Percentiles rank a stretch among this genome's conserved stretches.
These are phyloP conservation scores for Scrobipalpa atriplicella DNA, from an alignment of 2,888 invertebrate genomes.

Conservation along the genomic window DNA sequence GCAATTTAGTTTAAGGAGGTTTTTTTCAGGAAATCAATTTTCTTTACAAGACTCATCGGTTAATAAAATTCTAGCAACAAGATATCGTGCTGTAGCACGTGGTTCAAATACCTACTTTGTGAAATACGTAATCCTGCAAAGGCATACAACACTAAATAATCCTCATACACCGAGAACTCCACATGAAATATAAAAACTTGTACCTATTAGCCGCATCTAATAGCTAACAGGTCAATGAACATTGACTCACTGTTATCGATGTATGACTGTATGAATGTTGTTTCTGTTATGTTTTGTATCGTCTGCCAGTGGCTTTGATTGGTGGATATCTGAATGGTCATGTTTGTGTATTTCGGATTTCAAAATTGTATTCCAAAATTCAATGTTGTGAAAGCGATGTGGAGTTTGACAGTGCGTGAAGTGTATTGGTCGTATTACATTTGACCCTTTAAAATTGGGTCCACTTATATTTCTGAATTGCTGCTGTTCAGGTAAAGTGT, in stretches of 20 bases:
- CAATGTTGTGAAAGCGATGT: not conserved
- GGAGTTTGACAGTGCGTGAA: not conserved
- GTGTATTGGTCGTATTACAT: not conserved
- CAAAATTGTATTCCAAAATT: constrained; percentile 5
- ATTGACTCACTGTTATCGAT: constrained; percentile 30
- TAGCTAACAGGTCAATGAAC: not conserved
- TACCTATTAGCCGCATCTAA: too few species aligned
- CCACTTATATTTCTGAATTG: not conserved
- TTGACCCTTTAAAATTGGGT: not conserved
- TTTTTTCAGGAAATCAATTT: too few species aligned
- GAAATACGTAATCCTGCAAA: too few species aligned
- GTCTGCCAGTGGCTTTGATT: constrained; percentile 13
- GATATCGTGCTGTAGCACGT: too few species aligned
- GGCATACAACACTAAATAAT: too few species aligned
- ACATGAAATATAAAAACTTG: too few species aligned
- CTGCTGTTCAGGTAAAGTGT: not conserved
- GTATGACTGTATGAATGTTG: constrained; percentile 25
- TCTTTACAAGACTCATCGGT: too few species aligned
- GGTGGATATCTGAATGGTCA: constrained; percentile 2
- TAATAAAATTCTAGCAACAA: too few species aligned
- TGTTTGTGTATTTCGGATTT: not conserved
- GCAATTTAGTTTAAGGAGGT: too few species aligned
- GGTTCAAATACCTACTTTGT: too few species aligned
- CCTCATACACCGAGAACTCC: too few species aligned
- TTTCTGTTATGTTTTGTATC: constrained; percentile 29